Base-by-base conservation (phyloP, 2,888 invertebrate genomes). In the Quadroppia sp. region DNA sequence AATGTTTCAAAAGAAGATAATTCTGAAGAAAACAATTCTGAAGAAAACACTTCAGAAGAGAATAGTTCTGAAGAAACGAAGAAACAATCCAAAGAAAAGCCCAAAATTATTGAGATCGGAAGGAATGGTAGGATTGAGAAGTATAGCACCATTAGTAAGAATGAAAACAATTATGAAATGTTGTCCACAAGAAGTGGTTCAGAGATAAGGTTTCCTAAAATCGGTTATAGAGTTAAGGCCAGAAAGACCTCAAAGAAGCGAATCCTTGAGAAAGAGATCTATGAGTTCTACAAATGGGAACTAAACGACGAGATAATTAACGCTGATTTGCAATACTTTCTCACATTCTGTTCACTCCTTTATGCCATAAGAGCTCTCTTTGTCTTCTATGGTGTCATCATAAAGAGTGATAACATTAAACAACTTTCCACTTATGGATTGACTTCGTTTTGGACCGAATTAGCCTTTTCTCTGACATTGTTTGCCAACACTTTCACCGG, bases 201-300 rank as follows among this genome's bases (percentile, higher is more conserved):
- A n/a, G n/a, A n/a, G n/a, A n/a, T n/a, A n/a, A n/a, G n/a, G n/a
- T n/a, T n/a, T n/a, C n/a, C n/a, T n/a, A n/a, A 48, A n/a, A n/a
- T 11, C 17, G 48, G 4, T 3, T 15, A 28, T 15, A 13, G 56
- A 59, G 15, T 23, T 13, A 59, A 59, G 20, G 56, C 48, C 36
- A 36, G 11, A 36, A 11, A 11, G 36, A 7, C 11, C n/a, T n/a
- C n/a, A n/a, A n/a, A n/a, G n/a, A n/a, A n/a, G n/a, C n/a, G 11
- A 36, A 36, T 36, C 11, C 36, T 36, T 11, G 6, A 36, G 6
- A 36, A 32, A 40, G 36, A 64, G 11, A 7, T 64, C 15, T 20
- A 67, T 67, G 67, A 67, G 20, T 17, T 67, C 20, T 23, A 1
- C 2, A 67, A 42, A 42, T 67, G 23, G 11, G 42, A 67, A 40